Conservation (phyloP, 2,888 invertebrate species). For the Teleogryllus oceanicus region DNA sequence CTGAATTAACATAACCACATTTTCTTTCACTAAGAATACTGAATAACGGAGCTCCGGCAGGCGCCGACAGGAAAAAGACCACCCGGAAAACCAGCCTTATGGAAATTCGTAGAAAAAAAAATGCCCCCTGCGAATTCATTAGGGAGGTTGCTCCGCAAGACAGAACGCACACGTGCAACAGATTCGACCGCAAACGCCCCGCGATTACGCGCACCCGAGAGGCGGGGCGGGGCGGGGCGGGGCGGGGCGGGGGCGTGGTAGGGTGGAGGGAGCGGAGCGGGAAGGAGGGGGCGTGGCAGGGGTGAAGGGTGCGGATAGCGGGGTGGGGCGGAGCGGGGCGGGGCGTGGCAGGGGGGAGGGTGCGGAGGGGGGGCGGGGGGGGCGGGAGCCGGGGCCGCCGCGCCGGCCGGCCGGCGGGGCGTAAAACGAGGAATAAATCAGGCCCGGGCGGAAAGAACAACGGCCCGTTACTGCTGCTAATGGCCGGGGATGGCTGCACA, state of each 20-base stretch:
- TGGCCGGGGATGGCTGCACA: constrained; percentile 18
- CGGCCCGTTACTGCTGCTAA: constrained; percentile 7
- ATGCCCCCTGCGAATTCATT: too few relatives aligned
- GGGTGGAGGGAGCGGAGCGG: not conserved
- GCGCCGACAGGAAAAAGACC: too few relatives aligned
- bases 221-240: not conserved
- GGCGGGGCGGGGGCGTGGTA: not conserved
- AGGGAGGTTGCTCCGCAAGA: too few relatives aligned
- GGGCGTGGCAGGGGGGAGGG: not conserved
- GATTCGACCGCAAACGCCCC: too few relatives aligned
- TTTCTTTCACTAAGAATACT: too few relatives aligned
- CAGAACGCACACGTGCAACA: too few relatives aligned
- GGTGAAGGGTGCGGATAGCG: not conserved
- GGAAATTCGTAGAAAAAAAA: too few relatives aligned
- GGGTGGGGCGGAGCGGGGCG: not conserved
- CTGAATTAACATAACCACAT: too few relatives aligned
- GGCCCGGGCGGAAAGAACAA: not conserved
- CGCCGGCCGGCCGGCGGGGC: constrained; percentile 1
- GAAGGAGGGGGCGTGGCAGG: not conserved
- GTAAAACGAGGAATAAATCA: constrained; percentile 7
- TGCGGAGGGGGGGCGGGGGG: not conserved
- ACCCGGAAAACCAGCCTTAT: too few relatives aligned
- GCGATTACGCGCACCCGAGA: too few relatives aligned
- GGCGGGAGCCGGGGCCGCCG: not conserved
- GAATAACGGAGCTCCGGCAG: too few relatives aligned